Percentiles rank a stretch among this genome's conserved stretches.
phyloP scores from a whole-genome alignment of 2,888 invertebrate species.

The Caenorhabditis japonica region DNA sequence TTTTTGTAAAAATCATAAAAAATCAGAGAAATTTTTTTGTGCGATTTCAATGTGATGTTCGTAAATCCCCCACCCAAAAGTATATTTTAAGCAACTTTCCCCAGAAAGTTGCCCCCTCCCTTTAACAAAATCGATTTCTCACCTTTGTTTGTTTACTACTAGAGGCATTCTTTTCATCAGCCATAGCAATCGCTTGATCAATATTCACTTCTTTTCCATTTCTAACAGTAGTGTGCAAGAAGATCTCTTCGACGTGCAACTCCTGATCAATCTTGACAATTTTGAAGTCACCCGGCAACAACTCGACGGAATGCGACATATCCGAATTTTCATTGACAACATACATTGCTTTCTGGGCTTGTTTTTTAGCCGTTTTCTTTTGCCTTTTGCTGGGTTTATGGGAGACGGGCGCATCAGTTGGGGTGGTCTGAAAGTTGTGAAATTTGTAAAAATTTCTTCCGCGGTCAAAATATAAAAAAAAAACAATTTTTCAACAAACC shows the following conservation, averaged over 20 bases:
- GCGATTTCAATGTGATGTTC: too few relatives aligned
- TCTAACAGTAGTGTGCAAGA: background rate
- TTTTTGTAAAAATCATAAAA: too few relatives aligned
- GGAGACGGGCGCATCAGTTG: background rate
- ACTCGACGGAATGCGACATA: constrained; percentile 14
- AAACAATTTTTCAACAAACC: too few relatives aligned
- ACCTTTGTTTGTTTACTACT: background rate
- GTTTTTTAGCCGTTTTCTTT: constrained; percentile 11
- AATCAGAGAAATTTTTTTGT: too few relatives aligned
- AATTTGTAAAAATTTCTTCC: background rate
- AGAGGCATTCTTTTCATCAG: background rate
- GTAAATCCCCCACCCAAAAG: too few relatives aligned
- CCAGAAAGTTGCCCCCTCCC: too few relatives aligned
- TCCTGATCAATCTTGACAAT: constrained; percentile 21
- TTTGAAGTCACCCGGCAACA: constrained; percentile 28
- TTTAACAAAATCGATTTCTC: background rate
- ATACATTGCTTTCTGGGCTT: constrained; percentile 14
- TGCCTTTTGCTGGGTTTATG: constrained; percentile 14
- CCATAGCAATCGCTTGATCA: background rate
- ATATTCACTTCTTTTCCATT: background rate
- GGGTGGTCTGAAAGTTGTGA: too few relatives aligned
- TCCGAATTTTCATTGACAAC: constrained; percentile 10
- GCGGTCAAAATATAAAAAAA: too few relatives aligned
- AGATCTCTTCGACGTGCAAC: background rate
- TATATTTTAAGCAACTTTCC: too few relatives aligned